Base-by-base conservation (phyloP, 1,140 invertebrate genomes). In the Acromyrmex heyeri region DNA sequence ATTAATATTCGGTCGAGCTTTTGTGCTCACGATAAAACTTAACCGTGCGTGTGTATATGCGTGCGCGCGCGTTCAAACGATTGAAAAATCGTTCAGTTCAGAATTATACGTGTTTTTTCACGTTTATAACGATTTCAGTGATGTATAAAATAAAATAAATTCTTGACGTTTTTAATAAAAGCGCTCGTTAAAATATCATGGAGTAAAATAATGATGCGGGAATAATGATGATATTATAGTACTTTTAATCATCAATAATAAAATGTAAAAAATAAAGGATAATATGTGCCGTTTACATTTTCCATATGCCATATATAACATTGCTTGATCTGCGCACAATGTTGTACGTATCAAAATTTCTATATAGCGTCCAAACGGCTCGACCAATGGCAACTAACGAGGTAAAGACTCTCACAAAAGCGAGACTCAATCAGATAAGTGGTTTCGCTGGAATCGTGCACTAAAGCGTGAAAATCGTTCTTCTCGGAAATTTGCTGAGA, bases 381-480 rank as follows among this genome's bases (percentile, higher is more conserved):
- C 79, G 67, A 21, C 79, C 53, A 82, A 82, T 61, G 64, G 79
- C 67, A 73, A n/a, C 79, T 83, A 83, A 83, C 79, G 79, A 83
- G 79, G 38, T 83, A 83, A 83, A 75, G 79, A 83, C 79, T 83
- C 79, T 50, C 69, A 73, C 79, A 73, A 83, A 75, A 75, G 69
- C 79, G 79, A 83, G 79, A 83, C 69, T 83, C 79, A 75, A 83
- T 83, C 79, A 83, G 79, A 83, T 83, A 83, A 83, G 79, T 83
- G 79, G 67, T 75, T 83, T 75, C 38, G 55, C 79, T 48, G 70
- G 69, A 75, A 83, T 83, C 79, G 79, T 73, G 69, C 79, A 75
- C 69, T 83, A 83, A 83, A 83, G 79, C 79, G 79, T 75, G 79
- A 83, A 82, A 82, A 82, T 73, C 79, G 79, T 82, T 73, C 79